phyloP scores from a whole-genome alignment of 2,113 vertebrate species.

The Vulpes ferrilata region DNA sequence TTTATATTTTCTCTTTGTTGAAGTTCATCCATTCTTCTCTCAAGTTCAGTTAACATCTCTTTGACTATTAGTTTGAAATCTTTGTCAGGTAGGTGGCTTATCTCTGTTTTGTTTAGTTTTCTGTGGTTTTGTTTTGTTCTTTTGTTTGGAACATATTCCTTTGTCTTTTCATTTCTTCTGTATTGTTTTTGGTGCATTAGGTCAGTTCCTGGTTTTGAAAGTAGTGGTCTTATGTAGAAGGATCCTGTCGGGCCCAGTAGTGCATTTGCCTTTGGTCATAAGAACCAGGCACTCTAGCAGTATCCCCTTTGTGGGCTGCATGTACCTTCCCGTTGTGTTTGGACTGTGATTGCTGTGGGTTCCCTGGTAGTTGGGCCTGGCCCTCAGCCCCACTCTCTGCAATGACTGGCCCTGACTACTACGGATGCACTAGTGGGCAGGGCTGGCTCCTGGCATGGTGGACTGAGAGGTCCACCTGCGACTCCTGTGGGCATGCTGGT shows the following conservation, averaged over 20 bases:
- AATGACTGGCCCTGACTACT: background rate
- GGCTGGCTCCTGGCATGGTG: background rate
- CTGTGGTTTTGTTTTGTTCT: background rate
- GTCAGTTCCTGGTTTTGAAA: background rate
- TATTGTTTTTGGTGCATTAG: background rate
- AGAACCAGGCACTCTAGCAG: background rate
- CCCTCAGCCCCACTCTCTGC: background rate
- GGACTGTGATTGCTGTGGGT: background rate
- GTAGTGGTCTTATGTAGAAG: background rate
- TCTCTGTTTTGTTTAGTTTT: background rate
- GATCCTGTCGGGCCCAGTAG: background rate
- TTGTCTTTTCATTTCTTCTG: background rate
- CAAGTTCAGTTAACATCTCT: background rate
- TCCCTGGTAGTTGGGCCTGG: background rate
- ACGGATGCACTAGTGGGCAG: background rate
- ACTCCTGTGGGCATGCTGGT: background rate
- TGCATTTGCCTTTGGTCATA: background rate
- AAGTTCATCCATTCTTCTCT: background rate
- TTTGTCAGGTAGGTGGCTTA: background rate
- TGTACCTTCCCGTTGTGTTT: background rate
- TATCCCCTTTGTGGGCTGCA: background rate
- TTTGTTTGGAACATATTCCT: background rate
- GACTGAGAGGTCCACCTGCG: background rate
- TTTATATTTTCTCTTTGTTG: background rate
- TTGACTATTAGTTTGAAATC: background rate